Conservation (phyloP, 2,113 vertebrate genomes). For the Thunnus thynnus region DNA sequence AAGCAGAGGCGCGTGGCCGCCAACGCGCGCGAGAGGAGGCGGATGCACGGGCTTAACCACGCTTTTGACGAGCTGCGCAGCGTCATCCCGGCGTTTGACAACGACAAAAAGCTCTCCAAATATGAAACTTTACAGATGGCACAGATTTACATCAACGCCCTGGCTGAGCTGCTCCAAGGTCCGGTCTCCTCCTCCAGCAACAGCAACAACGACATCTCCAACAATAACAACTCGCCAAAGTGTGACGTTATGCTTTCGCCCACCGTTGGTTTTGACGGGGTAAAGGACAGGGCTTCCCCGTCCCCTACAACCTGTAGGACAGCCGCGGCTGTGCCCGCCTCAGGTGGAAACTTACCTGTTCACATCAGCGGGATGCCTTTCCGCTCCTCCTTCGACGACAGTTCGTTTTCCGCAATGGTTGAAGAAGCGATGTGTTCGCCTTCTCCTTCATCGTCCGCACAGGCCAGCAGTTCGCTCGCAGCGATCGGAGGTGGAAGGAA, state of each 20-base stretch:
- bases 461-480: constrained; percentile 73
- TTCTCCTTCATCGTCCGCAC: constrained; percentile 60
- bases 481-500: constrained; percentile 84
- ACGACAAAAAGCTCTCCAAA: constrained; percentile 98
- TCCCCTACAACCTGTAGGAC: constrained; percentile 70
- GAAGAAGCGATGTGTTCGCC: constrained; percentile 81
- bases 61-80: constrained; percentile 97
- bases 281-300: constrained; percentile 60
- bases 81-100: constrained; percentile 96
- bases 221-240: constrained; percentile 69
- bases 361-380: constrained; percentile 88
- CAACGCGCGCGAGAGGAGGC: constrained; percentile 92
- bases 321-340: constrained; percentile 23
- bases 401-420: constrained; percentile 83
- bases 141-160: constrained; percentile 97
- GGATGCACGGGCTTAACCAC: constrained; percentile 97
- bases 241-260: constrained; percentile 68
- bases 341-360: constrained; percentile 80
- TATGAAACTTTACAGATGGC: constrained; percentile 99
- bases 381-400: constrained; percentile 84
- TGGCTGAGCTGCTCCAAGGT: constrained; percentile 91
- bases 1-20: constrained; percentile 93
- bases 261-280: constrained; percentile 67
- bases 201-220: constrained; percentile 22
- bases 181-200: constrained; percentile 52